Conservation (phyloP, 1,140 invertebrate species). For the Dinoponera quadriceps region DNA sequence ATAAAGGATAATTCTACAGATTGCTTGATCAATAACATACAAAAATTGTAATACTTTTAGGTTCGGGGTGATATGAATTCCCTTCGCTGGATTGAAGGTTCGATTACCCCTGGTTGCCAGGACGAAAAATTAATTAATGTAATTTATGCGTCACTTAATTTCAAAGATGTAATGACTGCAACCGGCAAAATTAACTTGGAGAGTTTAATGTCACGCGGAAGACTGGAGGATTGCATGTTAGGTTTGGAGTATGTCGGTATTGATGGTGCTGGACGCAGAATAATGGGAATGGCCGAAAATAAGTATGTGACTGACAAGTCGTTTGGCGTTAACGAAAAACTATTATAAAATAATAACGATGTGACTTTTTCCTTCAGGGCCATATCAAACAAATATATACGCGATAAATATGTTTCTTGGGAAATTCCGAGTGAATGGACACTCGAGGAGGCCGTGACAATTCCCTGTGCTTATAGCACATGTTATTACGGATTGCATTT, state of each 20-base stretch:
- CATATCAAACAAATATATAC: constrained; percentile 87
- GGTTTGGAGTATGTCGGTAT: constrained; percentile 91
- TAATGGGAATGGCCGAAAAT: constrained; percentile 89
- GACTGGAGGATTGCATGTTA: constrained; percentile 88
- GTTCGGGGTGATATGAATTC: constrained; percentile 92
- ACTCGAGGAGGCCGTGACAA: constrained; percentile 94
- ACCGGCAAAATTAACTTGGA: constrained; percentile 91
- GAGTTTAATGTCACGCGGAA: constrained; percentile 86
- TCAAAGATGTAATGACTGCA: constrained; percentile 92
- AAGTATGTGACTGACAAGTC: neutral
- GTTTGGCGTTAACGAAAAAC: neutral
- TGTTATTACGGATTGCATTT: constrained; percentile 92
- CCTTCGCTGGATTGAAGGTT: constrained; percentile 92
- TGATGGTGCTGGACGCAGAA: constrained; percentile 85
- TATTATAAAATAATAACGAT: neutral
- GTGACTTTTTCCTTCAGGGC: constrained; percentile 78
- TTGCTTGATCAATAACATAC: neutral
- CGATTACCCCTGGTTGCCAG: constrained; percentile 75
- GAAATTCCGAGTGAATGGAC: constrained; percentile 93
- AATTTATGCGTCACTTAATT: constrained; percentile 90
- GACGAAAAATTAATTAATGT: constrained; percentile 85
- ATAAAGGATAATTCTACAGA: neutral
- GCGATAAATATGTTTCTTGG: constrained; percentile 90
- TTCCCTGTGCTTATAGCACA: constrained; percentile 94
- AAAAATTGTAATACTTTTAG: neutral